Evolutionary conservation across 2,888 invertebrate genomes (phyloP), one percentile per base, ranked within the genome.

Genomic region (Orthonevra nobilis): DNA sequence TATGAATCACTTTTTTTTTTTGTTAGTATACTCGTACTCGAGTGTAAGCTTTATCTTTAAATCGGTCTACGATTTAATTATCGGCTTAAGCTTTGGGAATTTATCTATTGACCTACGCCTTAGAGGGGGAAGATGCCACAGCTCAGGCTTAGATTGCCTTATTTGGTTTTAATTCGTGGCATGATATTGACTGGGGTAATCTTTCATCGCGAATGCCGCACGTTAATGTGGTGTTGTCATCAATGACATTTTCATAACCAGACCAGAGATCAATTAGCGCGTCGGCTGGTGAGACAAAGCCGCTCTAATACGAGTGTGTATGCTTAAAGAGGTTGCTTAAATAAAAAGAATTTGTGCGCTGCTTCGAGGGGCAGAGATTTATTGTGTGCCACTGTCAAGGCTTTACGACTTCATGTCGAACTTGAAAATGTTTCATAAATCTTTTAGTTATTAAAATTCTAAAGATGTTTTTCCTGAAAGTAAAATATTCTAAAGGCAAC

Each of bases 61-160:
- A 36, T 48, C 36, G 5, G 36, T 38, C 38, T 14, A 50, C 38
- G 26, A 46, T 46, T 36, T 52, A 34, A 60, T 46, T 50, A 63
- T 50, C 46, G n/a, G 46, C 36, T 23, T 36, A 14, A 30, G 30
- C 23, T 19, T 20, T 20, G 28, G 12, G 20, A 38, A 68, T 56
- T 23, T 38, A 34, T 61, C 26, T 61, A 28, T 54, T 54, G 46
- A 58, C 68, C 56, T 46, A 32, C 40, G 38, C 38, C 66, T 56
- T 56, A 15, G 36, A 10, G 44, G n/a, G 3, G n/a, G 7, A 9
- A 20, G 44, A 9, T 52, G 20, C 32, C 6, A 19, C 34, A 34
- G 34, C 30, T 30, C 12, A 20, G 12, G 15, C n/a, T 32, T 20
- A 9, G n/a, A 10, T 23, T 42, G n/a, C 34, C 32, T 6, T 23